Conservation (phyloP, 2,888 invertebrate species). For the Arenicola marina region DNA sequence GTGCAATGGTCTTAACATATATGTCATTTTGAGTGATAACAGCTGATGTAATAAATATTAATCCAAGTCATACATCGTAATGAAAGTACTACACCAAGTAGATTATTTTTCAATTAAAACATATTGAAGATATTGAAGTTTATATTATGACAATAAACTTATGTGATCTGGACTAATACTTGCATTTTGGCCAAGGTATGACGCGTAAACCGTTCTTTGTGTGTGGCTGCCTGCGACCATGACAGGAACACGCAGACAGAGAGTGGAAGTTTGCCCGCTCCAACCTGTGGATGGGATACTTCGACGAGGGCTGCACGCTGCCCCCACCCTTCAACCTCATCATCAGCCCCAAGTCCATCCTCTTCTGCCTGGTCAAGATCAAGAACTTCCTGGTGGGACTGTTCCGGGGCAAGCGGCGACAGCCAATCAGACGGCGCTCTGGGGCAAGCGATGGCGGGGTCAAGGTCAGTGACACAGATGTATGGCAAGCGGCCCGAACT, state of each 20-base stretch:
- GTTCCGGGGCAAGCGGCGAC: constrained; percentile 1
- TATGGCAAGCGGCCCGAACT: neutral
- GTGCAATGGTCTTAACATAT: too few species aligned
- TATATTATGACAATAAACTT: too few species aligned
- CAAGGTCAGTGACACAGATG: constrained; percentile 33
- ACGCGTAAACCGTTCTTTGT: too few species aligned
- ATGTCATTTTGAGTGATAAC: too few species aligned
- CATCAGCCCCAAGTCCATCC: constrained; percentile 64
- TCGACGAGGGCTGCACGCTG: constrained; percentile 66
- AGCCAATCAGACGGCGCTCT: constrained; percentile 23
- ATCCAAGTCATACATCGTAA: too few species aligned
- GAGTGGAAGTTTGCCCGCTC: constrained; percentile 68
- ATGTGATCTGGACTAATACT: too few species aligned
- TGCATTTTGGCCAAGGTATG: too few species aligned
- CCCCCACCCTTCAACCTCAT: constrained; percentile 67
- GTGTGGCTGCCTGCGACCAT: too few species aligned
- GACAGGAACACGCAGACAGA: constrained; percentile 66
- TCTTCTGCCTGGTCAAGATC: constrained; percentile 37
- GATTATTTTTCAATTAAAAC: too few species aligned
- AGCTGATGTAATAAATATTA: too few species aligned
- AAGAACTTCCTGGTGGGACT: constrained; percentile 35
- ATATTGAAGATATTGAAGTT: too few species aligned
- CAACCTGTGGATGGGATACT: constrained; percentile 67
- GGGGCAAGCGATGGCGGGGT: constrained; percentile 39
- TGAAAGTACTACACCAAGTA: too few species aligned